Percentiles rank a stretch among this genome's conserved stretches.
Conservation (phyloP, 2,888 invertebrate species). For the Metacarcinus magister region DNA sequence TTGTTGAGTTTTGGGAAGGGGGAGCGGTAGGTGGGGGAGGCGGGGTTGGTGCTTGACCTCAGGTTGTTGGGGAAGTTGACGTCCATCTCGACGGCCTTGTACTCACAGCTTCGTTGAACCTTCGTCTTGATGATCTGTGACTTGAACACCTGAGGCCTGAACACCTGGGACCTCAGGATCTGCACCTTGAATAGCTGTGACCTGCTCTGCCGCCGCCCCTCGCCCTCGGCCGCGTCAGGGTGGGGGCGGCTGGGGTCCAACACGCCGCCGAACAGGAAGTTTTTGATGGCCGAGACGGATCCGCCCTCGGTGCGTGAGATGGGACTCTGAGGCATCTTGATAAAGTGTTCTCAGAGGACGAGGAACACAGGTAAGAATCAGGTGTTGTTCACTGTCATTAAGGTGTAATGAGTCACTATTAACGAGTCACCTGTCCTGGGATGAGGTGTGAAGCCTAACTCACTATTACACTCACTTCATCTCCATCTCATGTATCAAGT, state of each 20-base stretch:
- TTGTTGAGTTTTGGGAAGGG: slow-evolving; percentile 64
- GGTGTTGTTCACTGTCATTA: neutral
- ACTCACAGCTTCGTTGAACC: slow-evolving; percentile 55
- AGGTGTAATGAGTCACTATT: neutral
- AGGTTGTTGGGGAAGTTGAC: slow-evolving; percentile 71
- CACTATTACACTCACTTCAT: neutral
- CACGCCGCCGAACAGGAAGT: slow-evolving; percentile 77
- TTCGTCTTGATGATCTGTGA: slow-evolving; percentile 74
- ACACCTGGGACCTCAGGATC: slow-evolving; percentile 68
- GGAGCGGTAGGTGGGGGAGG: neutral
- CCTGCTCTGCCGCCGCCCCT: slow-evolving; percentile 30
- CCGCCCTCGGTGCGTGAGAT: slow-evolving; percentile 73
- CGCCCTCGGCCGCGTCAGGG: slow-evolving; percentile 42
- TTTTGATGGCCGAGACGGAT: slow-evolving; percentile 77
- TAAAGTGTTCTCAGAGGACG: neutral
- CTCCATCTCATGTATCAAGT: neutral
- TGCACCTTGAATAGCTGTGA: slow-evolving; percentile 58
- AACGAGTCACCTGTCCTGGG: neutral
- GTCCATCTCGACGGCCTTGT: slow-evolving; percentile 50
- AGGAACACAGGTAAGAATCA: neutral
- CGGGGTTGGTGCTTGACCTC: neutral
- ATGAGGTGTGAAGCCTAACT: neutral
- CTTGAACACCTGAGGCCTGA: slow-evolving; percentile 69
- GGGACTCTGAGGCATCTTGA: slow-evolving; percentile 76
- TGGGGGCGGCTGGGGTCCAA: slow-evolving; percentile 65